Base-by-base conservation (phyloP, 92 coral and sea anemone species). In the Bergia puertoricense region DNA sequence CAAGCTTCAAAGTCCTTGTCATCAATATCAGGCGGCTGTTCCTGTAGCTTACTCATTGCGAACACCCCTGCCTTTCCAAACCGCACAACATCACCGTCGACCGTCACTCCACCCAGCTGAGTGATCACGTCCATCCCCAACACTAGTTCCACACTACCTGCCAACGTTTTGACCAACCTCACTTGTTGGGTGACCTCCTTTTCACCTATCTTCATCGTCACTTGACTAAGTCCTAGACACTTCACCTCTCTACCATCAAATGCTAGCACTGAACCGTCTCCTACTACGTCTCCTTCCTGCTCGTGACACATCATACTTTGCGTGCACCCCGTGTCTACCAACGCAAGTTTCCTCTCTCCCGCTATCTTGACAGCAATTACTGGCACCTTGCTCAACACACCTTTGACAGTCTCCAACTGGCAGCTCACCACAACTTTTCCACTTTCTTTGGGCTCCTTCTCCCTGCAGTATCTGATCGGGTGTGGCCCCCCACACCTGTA, bases 91-190 rank as follows among this genome's bases (percentile, higher is more conserved):
- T 77, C 82, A 42, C 39, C 44, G 82, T 38, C 82, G 7, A 77
- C 82, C 82, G 82, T 77, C 82, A 77, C 82, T 20, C 82, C 82
- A 77, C 82, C 82, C 39, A 77, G 82, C 18, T 20, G 39, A 18
- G 82, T 16, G 37, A 77, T 77, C 39, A 38, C 82, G 82, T 77
- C 44, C 82, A 77, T 77, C 37, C 82, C 82, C 39, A 77, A 38
- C 37, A 77, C 82, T 20, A 77, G 37, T 42, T 18, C 82, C 82
- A 77, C 39, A 20, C 37, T 38, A 42, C 82, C 82, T 38, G 44
- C 82, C 39, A 20, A 38, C 82, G 82, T 38, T 38, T 20, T 18
- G 82, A 77, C 82, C 44, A 20, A 20, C 37, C 39, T 18, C 82
- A 38, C 39, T 38, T 18, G 82, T 38, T 77, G 82, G 39, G 44